phyloP scores from a whole-genome alignment of 2,888 invertebrate species.

The Meganola albula region DNA sequence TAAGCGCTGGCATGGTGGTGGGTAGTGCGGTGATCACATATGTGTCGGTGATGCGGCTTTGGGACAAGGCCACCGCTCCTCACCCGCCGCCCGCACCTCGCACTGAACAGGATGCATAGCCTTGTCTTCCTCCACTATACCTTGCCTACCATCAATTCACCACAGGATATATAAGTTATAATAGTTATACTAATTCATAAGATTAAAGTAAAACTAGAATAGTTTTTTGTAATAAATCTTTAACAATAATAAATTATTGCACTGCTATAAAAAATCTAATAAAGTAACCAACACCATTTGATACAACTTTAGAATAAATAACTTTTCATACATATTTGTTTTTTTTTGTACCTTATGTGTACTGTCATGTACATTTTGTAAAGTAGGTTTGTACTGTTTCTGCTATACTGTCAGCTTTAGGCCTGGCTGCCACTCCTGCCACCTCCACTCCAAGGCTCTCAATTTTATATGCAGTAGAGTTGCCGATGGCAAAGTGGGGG shows the following conservation, averaged over 20 bases:
- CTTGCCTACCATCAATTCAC: too few species aligned
- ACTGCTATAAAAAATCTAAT: neutral
- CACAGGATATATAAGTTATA: too few species aligned
- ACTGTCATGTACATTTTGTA: conserved; percentile 25
- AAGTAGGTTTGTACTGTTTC: conserved; percentile 51
- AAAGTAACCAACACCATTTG: conserved; percentile 15
- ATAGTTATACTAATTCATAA: too few species aligned
- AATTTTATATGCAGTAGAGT: conserved; percentile 65
- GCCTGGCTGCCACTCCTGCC: conserved; percentile 55
- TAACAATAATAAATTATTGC: neutral
- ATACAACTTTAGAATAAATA: conserved; percentile 1
- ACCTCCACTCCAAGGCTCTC: conserved; percentile 63
- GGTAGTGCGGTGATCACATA: conserved; percentile 39
- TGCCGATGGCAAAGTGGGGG: conserved; percentile 69
- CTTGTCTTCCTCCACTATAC: too few species aligned
- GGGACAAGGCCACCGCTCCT: conserved; percentile 30
- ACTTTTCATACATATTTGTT: neutral
- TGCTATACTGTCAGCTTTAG: conserved; percentile 49
- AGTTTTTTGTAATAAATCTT: too few species aligned
- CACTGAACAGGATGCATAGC: conserved; percentile 9
- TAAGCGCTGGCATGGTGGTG: conserved; percentile 32
- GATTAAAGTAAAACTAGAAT: too few species aligned
- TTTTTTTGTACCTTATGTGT: conserved; percentile 11
- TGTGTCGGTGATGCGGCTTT: conserved; percentile 34
- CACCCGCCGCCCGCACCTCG: neutral